Percentiles rank a stretch among this genome's conserved stretches.
phyloP scores from a whole-genome alignment of 2,113 vertebrate genomes.

The Symphodus melops region DNA sequence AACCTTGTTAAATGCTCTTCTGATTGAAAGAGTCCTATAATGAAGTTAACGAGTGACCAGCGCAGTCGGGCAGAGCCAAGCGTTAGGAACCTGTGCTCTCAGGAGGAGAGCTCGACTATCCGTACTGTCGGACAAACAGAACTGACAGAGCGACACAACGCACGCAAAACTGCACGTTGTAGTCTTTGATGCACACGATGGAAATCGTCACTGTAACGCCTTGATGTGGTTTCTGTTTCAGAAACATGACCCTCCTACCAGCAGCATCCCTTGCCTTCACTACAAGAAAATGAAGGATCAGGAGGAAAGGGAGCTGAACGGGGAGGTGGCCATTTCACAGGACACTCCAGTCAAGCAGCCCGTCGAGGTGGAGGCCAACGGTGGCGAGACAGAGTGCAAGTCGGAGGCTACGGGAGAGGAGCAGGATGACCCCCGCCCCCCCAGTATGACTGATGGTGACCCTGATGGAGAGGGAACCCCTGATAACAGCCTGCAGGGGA shows the following conservation, averaged over 20 bases:
- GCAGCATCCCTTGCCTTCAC: conserved; percentile 98
- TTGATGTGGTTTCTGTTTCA: conserved; percentile 57
- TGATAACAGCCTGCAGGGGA: conserved; percentile 67
- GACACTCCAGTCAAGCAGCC: conserved; percentile 83
- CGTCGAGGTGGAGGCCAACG: conserved; percentile 74
- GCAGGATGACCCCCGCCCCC: conserved; percentile 25
- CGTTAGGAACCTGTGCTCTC: no score
- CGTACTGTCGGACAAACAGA: no score
- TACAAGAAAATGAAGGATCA: conserved; percentile 98
- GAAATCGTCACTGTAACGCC: no score
- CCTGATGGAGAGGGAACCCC: conserved; percentile 28
- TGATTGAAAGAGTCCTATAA: no score
- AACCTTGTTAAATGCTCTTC: no score
- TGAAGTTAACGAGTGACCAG: no score
- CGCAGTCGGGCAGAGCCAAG: no score
- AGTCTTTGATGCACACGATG: no score
- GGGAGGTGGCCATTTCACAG: conserved; percentile 83
- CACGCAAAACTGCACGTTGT: no score
- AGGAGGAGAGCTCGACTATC: no score
- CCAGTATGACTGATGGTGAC: conserved; percentile 62
- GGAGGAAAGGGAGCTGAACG: conserved; percentile 91
- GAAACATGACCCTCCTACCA: conserved; percentile 99
- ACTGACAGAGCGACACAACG: no score
- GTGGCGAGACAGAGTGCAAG: conserved; percentile 81
- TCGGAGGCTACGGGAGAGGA: conserved; percentile 84